Conservation (phyloP, 2,888 invertebrate species). For the Macropis europaea region DNA sequence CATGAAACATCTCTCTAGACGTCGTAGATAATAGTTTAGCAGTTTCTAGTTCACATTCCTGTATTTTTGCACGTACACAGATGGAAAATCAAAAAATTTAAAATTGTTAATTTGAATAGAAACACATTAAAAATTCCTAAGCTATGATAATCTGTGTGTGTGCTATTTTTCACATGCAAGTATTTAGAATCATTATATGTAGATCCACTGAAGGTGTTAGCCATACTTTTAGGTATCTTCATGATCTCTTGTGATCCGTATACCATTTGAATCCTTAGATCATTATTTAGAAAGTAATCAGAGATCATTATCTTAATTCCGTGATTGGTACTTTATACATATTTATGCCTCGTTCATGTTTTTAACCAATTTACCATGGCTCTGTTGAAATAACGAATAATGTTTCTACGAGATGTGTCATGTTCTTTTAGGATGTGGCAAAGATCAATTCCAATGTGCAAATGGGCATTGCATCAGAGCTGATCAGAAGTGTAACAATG, state of each 20-base stretch:
- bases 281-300: slow-evolving; percentile 40
- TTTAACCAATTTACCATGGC: slow-evolving; percentile 8
- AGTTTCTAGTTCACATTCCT: background rate
- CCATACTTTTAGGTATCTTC: slow-evolving; percentile 31
- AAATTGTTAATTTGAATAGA: background rate
- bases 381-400: background rate
- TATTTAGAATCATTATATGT: slow-evolving; percentile 1
- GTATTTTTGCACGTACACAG: background rate
- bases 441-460: slow-evolving; percentile 85
- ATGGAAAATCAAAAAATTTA: background rate
- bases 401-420: background rate
- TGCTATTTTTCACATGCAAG: too few species aligned
- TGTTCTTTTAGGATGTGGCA: slow-evolving; percentile 82
- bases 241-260: slow-evolving; percentile 5
- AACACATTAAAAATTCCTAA: background rate
- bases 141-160: slow-evolving; percentile 4
- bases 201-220: background rate
- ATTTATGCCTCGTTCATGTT: slow-evolving; percentile 30
- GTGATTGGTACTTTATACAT: slow-evolving; percentile 33
- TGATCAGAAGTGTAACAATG: slow-evolving; percentile 79
- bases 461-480: slow-evolving; percentile 84
- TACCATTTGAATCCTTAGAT: slow-evolving; percentile 46
- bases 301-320: slow-evolving; percentile 26
- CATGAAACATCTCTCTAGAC: slow-evolving; percentile 41
- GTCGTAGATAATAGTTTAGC: slow-evolving; percentile 41